These are phyloP conservation scores for Drosophila punjabiensis DNA, from an alignment of 1,140 invertebrate genomes.

Conservation along the genomic window DNA sequence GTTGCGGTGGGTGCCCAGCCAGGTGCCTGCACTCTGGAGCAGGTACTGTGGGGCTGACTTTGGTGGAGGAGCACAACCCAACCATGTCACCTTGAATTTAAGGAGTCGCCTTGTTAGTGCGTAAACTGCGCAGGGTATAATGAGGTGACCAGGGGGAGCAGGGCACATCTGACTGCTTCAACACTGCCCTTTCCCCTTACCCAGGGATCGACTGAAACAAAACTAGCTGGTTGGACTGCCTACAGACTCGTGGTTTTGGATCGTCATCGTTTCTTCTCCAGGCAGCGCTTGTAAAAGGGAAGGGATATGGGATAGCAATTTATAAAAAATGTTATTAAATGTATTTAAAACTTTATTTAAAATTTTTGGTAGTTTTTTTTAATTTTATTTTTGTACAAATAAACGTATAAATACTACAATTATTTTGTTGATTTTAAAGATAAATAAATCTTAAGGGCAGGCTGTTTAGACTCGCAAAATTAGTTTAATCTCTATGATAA, in stretches of 20 bases:
- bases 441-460: too few species aligned
- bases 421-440: neutral
- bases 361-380: neutral
- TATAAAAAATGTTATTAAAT: neutral
- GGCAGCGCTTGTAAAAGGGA: neutral
- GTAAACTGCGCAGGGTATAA: slow-evolving; percentile 35
- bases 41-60: neutral
- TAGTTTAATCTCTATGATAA: neutral
- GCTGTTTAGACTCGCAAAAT: neutral
- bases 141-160: neutral
- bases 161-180: neutral
- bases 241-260: neutral
- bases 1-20: slow-evolving; percentile 10
- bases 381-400: neutral
- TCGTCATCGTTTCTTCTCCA: slow-evolving; percentile 1
- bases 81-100: slow-evolving; percentile 69
- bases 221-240: slow-evolving; percentile 26
- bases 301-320: too few species aligned
- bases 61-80: neutral
- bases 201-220: neutral
- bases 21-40: slow-evolving; percentile 9
- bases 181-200: neutral
- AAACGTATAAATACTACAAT: neutral
- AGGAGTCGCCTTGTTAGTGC: slow-evolving; percentile 62
- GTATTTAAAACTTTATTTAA: neutral